Evolutionary conservation across 2,888 invertebrate species (phyloP), one percentile per base, ranked within the genome.

Genomic region (Bhutanitis thaidina): DNA sequence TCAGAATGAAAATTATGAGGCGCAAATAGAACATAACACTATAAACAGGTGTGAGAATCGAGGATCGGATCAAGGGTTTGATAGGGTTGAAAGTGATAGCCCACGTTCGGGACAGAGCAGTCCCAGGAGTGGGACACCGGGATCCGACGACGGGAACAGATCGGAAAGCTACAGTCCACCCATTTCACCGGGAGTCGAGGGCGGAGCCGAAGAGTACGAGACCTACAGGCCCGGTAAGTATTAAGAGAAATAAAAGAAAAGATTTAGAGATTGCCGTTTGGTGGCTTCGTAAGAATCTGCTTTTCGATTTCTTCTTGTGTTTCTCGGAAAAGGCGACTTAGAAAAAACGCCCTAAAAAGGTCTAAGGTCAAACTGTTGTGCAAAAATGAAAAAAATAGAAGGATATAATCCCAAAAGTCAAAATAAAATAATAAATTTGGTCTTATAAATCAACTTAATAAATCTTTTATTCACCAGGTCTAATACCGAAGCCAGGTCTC

Each of bases 141-240:
- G 83, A 41, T 90, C 91, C 9, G 91, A 91, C 62, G 91, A 92
- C 25, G 91, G 91, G 3, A 91, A 91, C 54, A 76, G 91, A 50
- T 93, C 93, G 29, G 92, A 92, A 56, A 93, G 93, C 65, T 94
- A 94, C 51, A 95, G 95, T 77, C 96, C 96, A 0, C 95, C 96
- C 0, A 96, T 96, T 39, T 96, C 96, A 8, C 96, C 96, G 0
- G 96, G 96, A 1, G 95, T 95, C 29, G 96, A 96, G 70, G 95
- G 94, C 44, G 93, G 84, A 0, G 79, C 74, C 48, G 87, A 86
- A 3, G 83, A 88, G 27, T 88, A 73, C 36, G 87, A 87, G 35
- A 79, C 68, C 7, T 89, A 90, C 61, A 78, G 90, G 60, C 87
- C 90, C 45, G 89, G 90, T 90, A 16, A 72, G 77, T 25, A 7